A percentile compares a stretch with the other conserved stretches of the same genome.
Conservation (phyloP, 2,113 vertebrate genomes). For the Penelope pileata region DNA sequence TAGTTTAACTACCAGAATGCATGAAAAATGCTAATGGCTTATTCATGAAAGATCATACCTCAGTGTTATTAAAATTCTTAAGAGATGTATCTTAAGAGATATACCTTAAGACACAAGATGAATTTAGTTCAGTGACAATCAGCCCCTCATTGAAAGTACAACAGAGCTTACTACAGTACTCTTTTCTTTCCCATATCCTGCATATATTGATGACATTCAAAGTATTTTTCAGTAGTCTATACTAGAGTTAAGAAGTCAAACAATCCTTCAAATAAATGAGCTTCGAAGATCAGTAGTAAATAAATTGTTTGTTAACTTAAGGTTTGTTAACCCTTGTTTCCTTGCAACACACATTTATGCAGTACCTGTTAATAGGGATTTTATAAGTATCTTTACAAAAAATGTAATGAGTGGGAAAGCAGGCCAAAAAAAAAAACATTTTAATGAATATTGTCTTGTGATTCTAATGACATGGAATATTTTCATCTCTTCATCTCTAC, state of each 20-base stretch:
- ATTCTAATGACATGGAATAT: background rate
- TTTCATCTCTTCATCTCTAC: background rate
- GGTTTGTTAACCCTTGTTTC: background rate
- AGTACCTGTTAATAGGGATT: background rate
- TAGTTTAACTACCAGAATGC: background rate
- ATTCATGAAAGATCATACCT: background rate
- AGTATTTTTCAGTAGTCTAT: background rate
- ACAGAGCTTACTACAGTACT: background rate
- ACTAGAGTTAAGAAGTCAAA: background rate
- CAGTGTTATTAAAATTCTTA: background rate
- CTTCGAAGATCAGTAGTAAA: background rate
- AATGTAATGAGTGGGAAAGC: accelerated
- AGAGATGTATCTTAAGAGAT: background rate
- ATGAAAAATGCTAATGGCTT: background rate
- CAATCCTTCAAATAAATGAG: background rate
- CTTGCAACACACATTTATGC: accelerated
- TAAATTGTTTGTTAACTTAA: too few species aligned
- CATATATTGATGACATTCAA: background rate
- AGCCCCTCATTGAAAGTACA: background rate
- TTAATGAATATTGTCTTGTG: background rate
- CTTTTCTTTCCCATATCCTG: background rate
- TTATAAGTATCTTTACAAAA: background rate
- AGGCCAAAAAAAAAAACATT: background rate
- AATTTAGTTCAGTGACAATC: background rate
- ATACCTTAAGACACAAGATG: background rate